Evolutionary conservation across 2,888 invertebrate species (phyloP).

Genomic region (Parnassius glacialis): DNA sequence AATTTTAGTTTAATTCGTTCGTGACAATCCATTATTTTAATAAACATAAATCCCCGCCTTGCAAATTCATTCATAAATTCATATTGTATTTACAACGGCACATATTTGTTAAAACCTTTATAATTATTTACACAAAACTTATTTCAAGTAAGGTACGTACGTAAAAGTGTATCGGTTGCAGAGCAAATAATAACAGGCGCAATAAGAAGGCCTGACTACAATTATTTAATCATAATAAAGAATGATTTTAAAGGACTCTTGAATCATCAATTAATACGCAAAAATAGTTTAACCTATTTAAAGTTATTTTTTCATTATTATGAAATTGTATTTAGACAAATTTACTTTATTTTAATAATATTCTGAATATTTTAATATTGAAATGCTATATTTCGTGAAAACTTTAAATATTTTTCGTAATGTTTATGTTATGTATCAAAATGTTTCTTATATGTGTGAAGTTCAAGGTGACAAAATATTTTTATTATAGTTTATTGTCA

Average conservation of each 20-base stretch:
- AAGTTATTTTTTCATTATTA: no score
- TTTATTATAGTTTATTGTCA: no score
- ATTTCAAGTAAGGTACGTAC: slow-evolving; percentile 66
- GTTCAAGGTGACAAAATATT: no score
- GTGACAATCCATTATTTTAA: slow-evolving; percentile 20
- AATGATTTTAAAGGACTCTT: not conserved
- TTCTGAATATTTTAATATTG: no score
- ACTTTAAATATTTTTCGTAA: no score
- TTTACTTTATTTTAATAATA: no score
- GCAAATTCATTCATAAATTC: slow-evolving; percentile 39
- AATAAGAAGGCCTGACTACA: slow-evolving; percentile 22
- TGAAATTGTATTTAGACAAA: no score
- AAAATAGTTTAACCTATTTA: no score
- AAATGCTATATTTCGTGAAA: no score
- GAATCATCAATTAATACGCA: not conserved
- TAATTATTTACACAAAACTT: slow-evolving; percentile 68
- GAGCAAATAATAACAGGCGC: slow-evolving; percentile 22
- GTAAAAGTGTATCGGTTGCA: slow-evolving; percentile 38
- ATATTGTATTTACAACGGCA: slow-evolving; percentile 75
- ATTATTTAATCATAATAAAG: not conserved
- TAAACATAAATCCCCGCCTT: slow-evolving; percentile 21
- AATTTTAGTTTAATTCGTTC: slow-evolving; percentile 62
- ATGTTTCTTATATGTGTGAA: no score
- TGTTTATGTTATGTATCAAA: no score
- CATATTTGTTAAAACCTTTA: slow-evolving; percentile 62